A percentile compares a stretch with the other conserved stretches of the same genome.
These are phyloP conservation scores for Nymphalis urticae DNA, from an alignment of 2,888 invertebrate species.

Conservation along the genomic window DNA sequence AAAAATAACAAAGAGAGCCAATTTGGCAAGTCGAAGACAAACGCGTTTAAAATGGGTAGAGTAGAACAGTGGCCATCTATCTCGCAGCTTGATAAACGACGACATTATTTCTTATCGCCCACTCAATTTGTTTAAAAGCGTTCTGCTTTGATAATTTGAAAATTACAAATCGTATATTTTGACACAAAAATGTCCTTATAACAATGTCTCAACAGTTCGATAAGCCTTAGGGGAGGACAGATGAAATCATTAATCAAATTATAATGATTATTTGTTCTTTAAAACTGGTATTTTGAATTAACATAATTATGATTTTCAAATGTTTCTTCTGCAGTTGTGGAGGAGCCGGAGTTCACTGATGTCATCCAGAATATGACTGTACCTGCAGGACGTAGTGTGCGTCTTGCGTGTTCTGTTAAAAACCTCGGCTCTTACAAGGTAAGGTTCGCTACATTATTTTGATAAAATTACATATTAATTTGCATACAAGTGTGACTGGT, in stretches of 20 bases:
- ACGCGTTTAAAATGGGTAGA: constrained; percentile 82
- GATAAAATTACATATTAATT: not conserved
- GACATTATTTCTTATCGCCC: constrained; percentile 82
- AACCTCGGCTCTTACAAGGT: constrained; percentile 96
- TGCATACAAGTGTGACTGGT: not conserved
- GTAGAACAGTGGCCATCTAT: constrained; percentile 79
- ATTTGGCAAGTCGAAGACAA: constrained; percentile 80
- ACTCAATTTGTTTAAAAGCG: constrained; percentile 82
- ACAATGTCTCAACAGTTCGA: constrained; percentile 64
- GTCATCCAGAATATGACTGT: constrained; percentile 95
- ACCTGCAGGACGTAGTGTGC: constrained; percentile 93
- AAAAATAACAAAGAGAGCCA: constrained; percentile 76
- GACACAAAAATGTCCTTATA: constrained; percentile 77
- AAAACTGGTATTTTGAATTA: constrained; percentile 10
- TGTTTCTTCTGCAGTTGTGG: constrained; percentile 83
- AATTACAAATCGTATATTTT: constrained; percentile 80
- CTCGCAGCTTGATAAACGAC: constrained; percentile 80
- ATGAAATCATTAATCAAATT: constrained; percentile 31
- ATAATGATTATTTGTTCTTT: constrained; percentile 24
- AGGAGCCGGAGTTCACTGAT: constrained; percentile 95
- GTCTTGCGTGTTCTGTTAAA: constrained; percentile 94
- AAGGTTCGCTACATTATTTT: constrained; percentile 43
- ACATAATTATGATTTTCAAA: not conserved
- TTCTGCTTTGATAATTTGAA: constrained; percentile 81
- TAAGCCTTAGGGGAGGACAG: constrained; percentile 36